These are phyloP conservation scores for human DNA, from an alignment of 2,113 vertebrate species.

Conservation along the genomic window DNA sequence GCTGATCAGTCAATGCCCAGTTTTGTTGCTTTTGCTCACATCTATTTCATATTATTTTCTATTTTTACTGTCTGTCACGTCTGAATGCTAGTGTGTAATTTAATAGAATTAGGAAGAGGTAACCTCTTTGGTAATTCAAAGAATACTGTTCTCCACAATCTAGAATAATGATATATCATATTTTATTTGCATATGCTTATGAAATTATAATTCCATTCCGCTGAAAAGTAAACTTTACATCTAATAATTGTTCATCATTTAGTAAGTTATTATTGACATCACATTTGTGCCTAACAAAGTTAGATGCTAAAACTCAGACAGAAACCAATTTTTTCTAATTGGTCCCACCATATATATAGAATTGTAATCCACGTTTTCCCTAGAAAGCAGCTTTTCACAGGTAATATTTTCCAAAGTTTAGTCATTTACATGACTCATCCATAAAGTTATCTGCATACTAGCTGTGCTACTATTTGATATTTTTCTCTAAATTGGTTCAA, in stretches of 20 bases:
- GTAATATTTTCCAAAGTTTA: background rate
- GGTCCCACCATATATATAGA: background rate
- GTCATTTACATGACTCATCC: background rate
- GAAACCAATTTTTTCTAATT: background rate
- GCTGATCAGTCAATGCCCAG: background rate
- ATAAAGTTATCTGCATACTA: background rate
- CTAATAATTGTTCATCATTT: background rate
- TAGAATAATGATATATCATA: background rate
- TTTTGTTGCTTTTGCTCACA: background rate
- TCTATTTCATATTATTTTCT: background rate
- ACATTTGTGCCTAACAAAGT: background rate
- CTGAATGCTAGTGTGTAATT: background rate
- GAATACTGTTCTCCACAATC: background rate
- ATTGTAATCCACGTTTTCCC: background rate
- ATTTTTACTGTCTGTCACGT: background rate
- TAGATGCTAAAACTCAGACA: background rate
- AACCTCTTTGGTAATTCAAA: background rate
- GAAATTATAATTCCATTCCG: background rate
- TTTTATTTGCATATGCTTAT: background rate
- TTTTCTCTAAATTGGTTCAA: background rate
- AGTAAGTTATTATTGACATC: background rate
- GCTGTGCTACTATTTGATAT: background rate
- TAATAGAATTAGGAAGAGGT: background rate
- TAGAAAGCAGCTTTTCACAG: background rate
- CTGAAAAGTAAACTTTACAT: background rate